A percentile compares a stretch with the other conserved stretches of the same genome.
phyloP scores from a whole-genome alignment of 2,797 vertebrate species.

The Catamblyrhynchus diadema region DNA sequence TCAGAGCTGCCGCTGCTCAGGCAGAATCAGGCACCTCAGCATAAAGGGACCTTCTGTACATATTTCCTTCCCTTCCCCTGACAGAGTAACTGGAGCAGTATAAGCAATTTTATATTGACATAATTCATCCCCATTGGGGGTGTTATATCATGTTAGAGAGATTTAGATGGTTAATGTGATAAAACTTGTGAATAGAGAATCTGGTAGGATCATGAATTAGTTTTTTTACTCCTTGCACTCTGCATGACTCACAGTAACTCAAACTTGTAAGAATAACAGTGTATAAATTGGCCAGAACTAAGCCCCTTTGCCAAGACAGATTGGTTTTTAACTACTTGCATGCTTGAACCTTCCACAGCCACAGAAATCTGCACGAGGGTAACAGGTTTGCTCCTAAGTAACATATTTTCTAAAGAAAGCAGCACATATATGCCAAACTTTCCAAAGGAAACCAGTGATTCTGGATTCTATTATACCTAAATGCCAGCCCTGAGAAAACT shows the following conservation, averaged over 20 bases:
- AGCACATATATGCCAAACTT: neutral
- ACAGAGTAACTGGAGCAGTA: neutral
- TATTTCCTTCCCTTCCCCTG: neutral
- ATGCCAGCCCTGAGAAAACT: neutral
- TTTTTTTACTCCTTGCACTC: slow-evolving; percentile 33
- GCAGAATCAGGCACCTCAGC: neutral
- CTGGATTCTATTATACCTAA: neutral
- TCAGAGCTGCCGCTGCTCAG: neutral
- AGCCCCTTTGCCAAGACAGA: neutral
- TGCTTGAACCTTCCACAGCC: neutral
- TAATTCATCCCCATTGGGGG: slow-evolving; percentile 19
- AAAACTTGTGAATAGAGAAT: slow-evolving; percentile 14
- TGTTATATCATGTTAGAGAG: slow-evolving; percentile 52
- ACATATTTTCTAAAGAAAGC: neutral
- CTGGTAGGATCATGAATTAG: slow-evolving; percentile 11
- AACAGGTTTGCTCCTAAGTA: neutral
- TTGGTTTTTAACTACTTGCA: slow-evolving; percentile 11
- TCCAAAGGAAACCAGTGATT: neutral
- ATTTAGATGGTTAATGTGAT: slow-evolving; percentile 47
- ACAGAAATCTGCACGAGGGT: neutral
- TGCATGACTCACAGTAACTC: slow-evolving; percentile 36
- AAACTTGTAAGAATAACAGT: slow-evolving; percentile 41
- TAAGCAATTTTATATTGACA: slow-evolving; percentile 3
- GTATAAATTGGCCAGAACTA: slow-evolving; percentile 16
- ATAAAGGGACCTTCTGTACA: neutral